Percentiles rank a stretch among this genome's conserved stretches.
Evolutionary conservation across 2,113 vertebrate genomes (phyloP).

Genomic region (Oceanites oceanicus): DNA sequence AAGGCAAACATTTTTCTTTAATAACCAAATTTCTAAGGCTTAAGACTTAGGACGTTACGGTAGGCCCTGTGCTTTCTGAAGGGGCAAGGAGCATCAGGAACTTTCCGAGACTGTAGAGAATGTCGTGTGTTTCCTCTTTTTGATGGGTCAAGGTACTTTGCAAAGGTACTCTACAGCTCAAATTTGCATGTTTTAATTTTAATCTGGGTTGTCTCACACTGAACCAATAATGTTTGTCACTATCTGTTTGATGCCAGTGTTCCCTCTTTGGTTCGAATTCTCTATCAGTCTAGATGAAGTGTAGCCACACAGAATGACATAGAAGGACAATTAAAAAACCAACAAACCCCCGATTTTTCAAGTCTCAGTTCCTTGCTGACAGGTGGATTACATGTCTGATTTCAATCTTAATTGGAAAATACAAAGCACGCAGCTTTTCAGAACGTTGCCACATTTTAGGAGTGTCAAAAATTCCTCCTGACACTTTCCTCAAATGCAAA

Average conservation of each 20-base stretch:
- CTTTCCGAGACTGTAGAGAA: not conserved
- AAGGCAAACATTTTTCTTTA: not conserved
- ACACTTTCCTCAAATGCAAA: slow-evolving; percentile 12
- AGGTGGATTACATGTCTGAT: slow-evolving; percentile 34
- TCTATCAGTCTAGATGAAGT: slow-evolving; percentile 10
- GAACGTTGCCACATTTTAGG: not conserved
- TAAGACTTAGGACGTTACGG: not conserved
- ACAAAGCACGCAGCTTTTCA: slow-evolving; percentile 25
- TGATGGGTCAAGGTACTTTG: not conserved
- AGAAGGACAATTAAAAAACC: not conserved
- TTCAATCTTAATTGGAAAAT: slow-evolving; percentile 33
- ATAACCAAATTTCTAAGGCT: not conserved
- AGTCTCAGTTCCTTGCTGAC: slow-evolving; percentile 5
- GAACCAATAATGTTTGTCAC: not conserved
- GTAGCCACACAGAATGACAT: not conserved
- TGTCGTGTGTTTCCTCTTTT: not conserved
- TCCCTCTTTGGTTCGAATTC: not conserved
- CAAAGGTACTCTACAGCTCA: not conserved
- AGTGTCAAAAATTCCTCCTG: not conserved
- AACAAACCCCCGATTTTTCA: not conserved
- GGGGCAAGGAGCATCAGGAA: not conserved
- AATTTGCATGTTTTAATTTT: not conserved
- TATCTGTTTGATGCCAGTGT: not conserved
- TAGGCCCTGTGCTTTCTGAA: not conserved
- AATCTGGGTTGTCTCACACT: not conserved